Evolutionary conservation across 2,888 invertebrate species (phyloP).

Genomic region (Meta bourneti): DNA sequence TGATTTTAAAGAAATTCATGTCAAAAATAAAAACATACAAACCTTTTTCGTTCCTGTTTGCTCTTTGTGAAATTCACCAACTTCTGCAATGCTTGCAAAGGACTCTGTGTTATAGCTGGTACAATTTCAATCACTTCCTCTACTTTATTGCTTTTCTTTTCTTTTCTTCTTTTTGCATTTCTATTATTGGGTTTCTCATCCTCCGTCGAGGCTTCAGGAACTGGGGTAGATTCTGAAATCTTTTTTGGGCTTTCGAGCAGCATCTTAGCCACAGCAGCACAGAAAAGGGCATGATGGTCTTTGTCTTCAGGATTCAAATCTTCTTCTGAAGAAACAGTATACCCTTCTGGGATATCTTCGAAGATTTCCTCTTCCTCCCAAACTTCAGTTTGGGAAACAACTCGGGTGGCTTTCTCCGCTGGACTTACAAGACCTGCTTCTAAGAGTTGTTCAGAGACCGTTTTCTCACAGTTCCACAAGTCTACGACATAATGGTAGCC

Average conservation of each 20-base stretch:
- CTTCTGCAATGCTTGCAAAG: conserved; percentile 2
- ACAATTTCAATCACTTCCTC: not conserved
- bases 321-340: conserved; percentile 14
- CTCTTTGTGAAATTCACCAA: not conserved
- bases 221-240: not conserved
- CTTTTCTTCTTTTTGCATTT: not conserved
- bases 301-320: conserved; percentile 9
- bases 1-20: too few relatives aligned
- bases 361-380: not conserved
- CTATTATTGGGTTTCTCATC: not conserved
- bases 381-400: not conserved
- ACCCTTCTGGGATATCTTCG: conserved; percentile 31
- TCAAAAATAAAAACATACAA: not conserved
- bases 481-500: conserved; percentile 62
- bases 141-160: not conserved
- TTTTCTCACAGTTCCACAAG: conserved; percentile 55
- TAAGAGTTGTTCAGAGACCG: conserved; percentile 52
- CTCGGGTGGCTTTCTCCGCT: conserved; percentile 13
- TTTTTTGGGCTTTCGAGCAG: not conserved
- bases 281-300: conserved; percentile 16
- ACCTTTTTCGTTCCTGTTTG: not conserved
- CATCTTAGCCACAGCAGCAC: conserved; percentile 19
- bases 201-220: not conserved
- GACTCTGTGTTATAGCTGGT: not conserved
- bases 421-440: conserved; percentile 44